These are phyloP conservation scores for Strongylocentrotus purpuratus DNA, from an alignment of 35 echinoderm and acorn worm genomes.

Conservation along the genomic window DNA sequence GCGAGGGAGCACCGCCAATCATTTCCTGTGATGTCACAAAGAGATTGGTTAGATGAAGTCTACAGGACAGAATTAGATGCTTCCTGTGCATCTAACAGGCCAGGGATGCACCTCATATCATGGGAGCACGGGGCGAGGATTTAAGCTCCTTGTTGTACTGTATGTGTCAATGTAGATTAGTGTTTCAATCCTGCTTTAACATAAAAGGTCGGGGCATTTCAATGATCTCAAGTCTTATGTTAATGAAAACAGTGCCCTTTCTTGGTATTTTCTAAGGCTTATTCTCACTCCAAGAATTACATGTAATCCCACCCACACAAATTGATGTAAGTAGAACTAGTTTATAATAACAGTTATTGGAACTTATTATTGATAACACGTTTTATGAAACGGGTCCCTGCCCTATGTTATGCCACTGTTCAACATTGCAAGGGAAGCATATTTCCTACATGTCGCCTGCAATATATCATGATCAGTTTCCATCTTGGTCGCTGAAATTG, in stretches of 20 bases:
- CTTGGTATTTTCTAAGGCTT: not conserved
- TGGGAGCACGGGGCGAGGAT: not conserved
- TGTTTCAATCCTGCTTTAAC: not conserved
- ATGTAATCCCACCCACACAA: not conserved
- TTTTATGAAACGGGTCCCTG: too few species aligned
- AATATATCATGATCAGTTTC: not conserved
- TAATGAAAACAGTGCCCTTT: not conserved
- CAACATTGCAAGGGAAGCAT: too few species aligned
- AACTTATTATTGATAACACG: too few species aligned
- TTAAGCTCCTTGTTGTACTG: not conserved
- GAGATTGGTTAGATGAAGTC: not conserved
- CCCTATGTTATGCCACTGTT: too few species aligned
- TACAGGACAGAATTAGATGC: conserved; percentile 15
- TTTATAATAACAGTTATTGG: too few species aligned
- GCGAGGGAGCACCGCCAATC: not conserved
- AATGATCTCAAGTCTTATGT: not conserved
- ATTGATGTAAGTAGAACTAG: too few species aligned
- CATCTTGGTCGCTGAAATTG: not conserved
- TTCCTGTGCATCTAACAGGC: not conserved
- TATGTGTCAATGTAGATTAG: not conserved
- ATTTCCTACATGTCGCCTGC: not conserved
- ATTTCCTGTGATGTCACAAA: conserved; percentile 36
- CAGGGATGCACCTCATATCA: not conserved
- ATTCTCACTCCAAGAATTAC: not conserved
- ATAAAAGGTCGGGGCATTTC: not conserved